Evolutionary conservation across 2,113 vertebrate species (phyloP), one percentile per base, ranked within the genome.

Genomic region (Cyrtonyx montezumae): DNA sequence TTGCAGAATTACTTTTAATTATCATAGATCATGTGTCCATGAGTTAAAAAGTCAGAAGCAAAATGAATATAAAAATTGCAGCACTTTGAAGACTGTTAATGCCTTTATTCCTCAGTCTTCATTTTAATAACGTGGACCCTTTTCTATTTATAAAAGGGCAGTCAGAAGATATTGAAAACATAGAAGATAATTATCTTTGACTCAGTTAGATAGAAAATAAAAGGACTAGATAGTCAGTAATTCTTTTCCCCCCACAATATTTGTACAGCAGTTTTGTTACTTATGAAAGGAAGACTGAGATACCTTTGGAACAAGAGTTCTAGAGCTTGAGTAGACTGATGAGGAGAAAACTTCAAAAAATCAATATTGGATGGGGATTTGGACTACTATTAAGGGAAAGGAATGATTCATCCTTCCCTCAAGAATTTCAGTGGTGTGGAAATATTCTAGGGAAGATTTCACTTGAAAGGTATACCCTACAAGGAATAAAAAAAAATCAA

Each of bases 341-440:
- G 40, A 73, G 73, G n/a, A 21, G 30, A 74, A 91, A 93, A 92
- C 55, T 84, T 87, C 40, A 84, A 87, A 84, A 61, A 51, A 71
- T 48, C 48, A 53, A 30, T 75, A 94, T 63, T 75, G 70, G 32
- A 48, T 62, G 45, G 80, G 66, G 73, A 96, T 20, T 53, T 88
- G 59, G 53, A 84, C 61, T 93, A 73, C 70, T 95, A 87, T 89
- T 87, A 53, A 48, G 83, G 69, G 88, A 82, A 91, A 46, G 22
- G 49, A 91, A 81, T 76, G 58, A 75, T 80, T 96, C 80, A 88
- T 11, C 18, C 37, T 81, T 93, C 69, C 70, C 69, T 37, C 6
- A 90, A 84, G 69, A 87, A 62, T 88, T 45, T 91, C 73, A 90
- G 66, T 84, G 80, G 81, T 84, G 66, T 81, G 61, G 65, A 84